Conservation (phyloP, 2,797 vertebrate species). For the Enteromius radiatus region DNA sequence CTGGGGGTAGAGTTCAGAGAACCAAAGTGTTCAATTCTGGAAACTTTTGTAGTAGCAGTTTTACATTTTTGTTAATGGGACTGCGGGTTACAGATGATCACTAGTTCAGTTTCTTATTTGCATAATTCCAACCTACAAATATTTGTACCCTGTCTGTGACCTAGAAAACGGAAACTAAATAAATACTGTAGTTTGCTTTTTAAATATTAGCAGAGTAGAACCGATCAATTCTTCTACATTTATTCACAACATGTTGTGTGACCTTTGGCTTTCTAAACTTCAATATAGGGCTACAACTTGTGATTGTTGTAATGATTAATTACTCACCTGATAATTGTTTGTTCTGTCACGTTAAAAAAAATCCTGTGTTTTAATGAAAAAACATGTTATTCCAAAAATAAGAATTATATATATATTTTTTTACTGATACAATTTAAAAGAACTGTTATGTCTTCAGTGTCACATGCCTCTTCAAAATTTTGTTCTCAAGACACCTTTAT, state of each 20-base stretch:
- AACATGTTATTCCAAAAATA: background rate
- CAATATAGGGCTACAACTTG: background rate
- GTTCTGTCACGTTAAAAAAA: background rate
- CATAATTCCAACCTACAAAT: background rate
- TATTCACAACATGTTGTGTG: constrained; percentile 3
- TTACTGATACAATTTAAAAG: background rate
- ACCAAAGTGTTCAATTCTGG: background rate
- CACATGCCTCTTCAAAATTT: background rate
- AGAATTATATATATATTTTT: too few species aligned
- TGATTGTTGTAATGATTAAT: background rate
- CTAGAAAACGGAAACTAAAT: background rate
- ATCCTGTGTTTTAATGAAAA: background rate
- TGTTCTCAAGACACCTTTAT: background rate
- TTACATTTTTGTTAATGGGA: background rate
- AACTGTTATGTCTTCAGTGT: background rate
- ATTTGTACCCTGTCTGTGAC: background rate
- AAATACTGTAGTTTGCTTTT: background rate
- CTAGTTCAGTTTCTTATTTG: background rate
- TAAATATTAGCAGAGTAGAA: background rate
- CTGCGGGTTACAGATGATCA: background rate
- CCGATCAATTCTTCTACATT: background rate
- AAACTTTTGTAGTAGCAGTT: background rate
- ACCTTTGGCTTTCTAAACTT: background rate
- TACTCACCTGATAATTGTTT: background rate
- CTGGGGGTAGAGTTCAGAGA: background rate